Conservation (phyloP, 1,140 invertebrate genomes). For the Danaus plexippus region DNA sequence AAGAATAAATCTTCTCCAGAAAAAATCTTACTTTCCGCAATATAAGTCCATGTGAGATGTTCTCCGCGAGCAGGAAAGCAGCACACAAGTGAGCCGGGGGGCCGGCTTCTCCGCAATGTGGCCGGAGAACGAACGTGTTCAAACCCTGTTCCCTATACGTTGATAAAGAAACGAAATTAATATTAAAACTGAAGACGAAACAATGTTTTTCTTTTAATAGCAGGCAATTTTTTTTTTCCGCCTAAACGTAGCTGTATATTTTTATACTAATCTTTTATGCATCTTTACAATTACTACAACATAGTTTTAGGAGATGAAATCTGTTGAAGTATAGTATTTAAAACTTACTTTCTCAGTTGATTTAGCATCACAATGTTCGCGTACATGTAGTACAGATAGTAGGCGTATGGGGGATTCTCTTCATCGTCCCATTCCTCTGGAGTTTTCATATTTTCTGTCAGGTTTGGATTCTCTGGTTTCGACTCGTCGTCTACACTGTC, state of each 20-base stretch:
- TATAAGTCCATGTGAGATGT: slow-evolving; percentile 97
- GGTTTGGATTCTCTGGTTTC: slow-evolving; percentile 96
- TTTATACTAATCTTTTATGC: too few relatives aligned
- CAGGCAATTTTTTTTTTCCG: too few relatives aligned
- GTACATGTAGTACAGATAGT: slow-evolving; percentile 99
- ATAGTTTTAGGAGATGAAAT: neutral
- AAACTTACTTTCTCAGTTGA: slow-evolving; percentile 88
- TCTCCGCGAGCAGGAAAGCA: slow-evolving; percentile 97
- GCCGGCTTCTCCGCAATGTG: slow-evolving; percentile 99
- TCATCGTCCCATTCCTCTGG: slow-evolving; percentile 90
- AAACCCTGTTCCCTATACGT: slow-evolving; percentile 83
- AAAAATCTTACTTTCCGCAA: slow-evolving; percentile 84
- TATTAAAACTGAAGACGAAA: too few relatives aligned
- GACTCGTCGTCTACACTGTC: slow-evolving; percentile 99
- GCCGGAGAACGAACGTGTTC: slow-evolving; percentile 95
- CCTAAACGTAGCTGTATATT: too few relatives aligned
- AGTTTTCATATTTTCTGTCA: slow-evolving; percentile 87
- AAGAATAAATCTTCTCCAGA: too few relatives aligned
- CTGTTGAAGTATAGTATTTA: neutral
- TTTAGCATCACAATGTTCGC: slow-evolving; percentile 97
- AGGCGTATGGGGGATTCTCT: slow-evolving; percentile 98
- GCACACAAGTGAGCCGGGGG: slow-evolving; percentile 96
- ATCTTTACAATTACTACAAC: too few relatives aligned
- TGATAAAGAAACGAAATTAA: too few relatives aligned
- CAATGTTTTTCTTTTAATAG: too few relatives aligned